Percentiles rank a stretch among this genome's conserved stretches.
Evolutionary conservation across 1,140 invertebrate genomes (phyloP).

Genomic region (Drosophila azteca): DNA sequence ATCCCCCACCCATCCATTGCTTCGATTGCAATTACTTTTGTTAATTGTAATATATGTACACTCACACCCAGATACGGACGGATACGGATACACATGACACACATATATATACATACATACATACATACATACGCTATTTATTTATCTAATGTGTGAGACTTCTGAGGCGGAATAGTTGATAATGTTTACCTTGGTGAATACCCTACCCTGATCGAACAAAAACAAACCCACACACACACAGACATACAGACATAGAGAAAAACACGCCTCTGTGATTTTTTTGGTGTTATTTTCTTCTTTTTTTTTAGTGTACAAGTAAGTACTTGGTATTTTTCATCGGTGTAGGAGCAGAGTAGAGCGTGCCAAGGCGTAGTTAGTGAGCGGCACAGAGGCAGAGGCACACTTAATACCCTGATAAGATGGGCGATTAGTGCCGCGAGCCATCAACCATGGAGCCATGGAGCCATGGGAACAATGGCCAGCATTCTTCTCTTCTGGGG

Average conservation of each 20-base stretch:
- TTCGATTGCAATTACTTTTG: slow-evolving; percentile 69
- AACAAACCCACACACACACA: slow-evolving; percentile 15
- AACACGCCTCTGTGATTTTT: slow-evolving; percentile 57
- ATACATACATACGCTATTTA: slow-evolving; percentile 17
- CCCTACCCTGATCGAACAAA: slow-evolving; percentile 31
- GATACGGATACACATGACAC: background rate
- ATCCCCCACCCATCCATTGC: too few relatives aligned
- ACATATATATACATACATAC: slow-evolving; percentile 12
- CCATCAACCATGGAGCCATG: slow-evolving; percentile 47
- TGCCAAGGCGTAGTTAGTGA: slow-evolving; percentile 63
- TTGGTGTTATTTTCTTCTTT: slow-evolving; percentile 43
- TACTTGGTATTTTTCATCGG: slow-evolving; percentile 30
- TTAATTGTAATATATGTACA: slow-evolving; percentile 69
- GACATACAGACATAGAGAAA: too few relatives aligned
- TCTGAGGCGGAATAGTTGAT: slow-evolving; percentile 27
- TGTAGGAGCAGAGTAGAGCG: slow-evolving; percentile 43
- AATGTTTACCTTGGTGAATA: slow-evolving; percentile 73
- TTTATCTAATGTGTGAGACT: slow-evolving; percentile 61
- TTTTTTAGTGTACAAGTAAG: background rate
- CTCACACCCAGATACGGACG: background rate
- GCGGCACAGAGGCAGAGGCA: slow-evolving; percentile 18
- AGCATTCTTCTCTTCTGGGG: background rate
- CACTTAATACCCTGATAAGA: slow-evolving; percentile 78
- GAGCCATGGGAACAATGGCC: slow-evolving; percentile 51
- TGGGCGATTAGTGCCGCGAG: slow-evolving; percentile 59